Base-by-base conservation (phyloP, 2,797 vertebrate genomes). In the Danio aesculapii region DNA sequence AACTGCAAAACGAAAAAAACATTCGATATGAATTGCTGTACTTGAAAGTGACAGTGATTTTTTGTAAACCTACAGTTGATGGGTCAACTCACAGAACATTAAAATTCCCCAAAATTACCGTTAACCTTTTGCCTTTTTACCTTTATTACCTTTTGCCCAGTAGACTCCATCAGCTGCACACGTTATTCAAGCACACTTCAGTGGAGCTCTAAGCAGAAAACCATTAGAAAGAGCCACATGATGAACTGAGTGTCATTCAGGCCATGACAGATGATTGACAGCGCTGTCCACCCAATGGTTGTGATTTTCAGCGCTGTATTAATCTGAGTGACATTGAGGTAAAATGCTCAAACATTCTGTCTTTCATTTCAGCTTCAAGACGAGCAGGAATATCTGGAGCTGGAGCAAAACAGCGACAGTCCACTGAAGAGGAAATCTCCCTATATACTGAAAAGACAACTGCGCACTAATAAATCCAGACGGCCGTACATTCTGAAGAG, bases 401-500 rank as follows among this genome's bases (percentile, higher is more conserved):
- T 91, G 88, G 93, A 95, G 75, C 94, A 91, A 83, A 94, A 94
- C 81, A 95, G 93, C 8, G 95, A 95, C 63, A 87, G 92, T 50
- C 92, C 95, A 9, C 95, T 96, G 83, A 99, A 98, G 87, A 94
- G 97, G 81, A 99, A 98, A 93, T 97, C 96, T 1, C 98, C 98
- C 5, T 99, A 98, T 86, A 99, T 99, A 90, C 92, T 99, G 89
- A 99, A 98, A 91, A 92, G 97, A 80, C 97, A 98, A 84, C 88
- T 94, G 21, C 95, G 94, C 82, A 94, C 91, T 84, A 93, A 93
- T 92, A 98, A 98, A 92, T 92, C 96, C 50, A 95, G 97, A 91
- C 94, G 97, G 89, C 97, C 98, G 6, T 99, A 98, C 91, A 98
- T 99, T 88, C 93, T 99, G 82, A 99, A 97, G 84, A 94, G 97